Conservation (phyloP, 2,113 vertebrate species). For the Illadopsis cleaveri region DNA sequence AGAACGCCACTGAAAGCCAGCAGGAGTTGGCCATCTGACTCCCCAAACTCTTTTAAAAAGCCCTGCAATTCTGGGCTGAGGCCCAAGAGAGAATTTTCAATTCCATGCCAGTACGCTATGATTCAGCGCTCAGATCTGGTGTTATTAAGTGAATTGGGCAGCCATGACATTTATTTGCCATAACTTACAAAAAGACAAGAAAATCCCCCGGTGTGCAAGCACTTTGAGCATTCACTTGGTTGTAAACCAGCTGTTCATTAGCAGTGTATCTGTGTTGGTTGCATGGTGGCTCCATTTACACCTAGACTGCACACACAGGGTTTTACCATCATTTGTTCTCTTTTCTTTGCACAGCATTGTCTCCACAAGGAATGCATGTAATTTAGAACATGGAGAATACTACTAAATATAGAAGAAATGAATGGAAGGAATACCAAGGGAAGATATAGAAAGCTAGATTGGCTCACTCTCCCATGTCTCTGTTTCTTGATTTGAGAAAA, state of each 20-base stretch:
- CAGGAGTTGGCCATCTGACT: neutral
- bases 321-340: neutral
- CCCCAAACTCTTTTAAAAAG: neutral
- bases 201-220: rapidly evolving
- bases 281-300: neutral
- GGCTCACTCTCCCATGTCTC: neutral
- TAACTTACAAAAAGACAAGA: neutral
- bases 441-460: neutral
- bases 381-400: neutral
- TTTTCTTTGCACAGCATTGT: neutral
- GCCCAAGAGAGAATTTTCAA: neutral
- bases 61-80: neutral
- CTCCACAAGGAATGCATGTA: neutral
- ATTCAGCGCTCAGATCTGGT: neutral
- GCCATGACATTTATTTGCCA: neutral
- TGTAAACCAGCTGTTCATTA: neutral
- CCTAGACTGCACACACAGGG: too few relatives aligned
- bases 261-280: rapidly evolving
- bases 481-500: neutral
- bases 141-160: neutral
- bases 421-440: neutral
- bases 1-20: neutral
- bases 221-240: neutral
- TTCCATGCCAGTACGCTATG: neutral
- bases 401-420: neutral